Percentiles rank a stretch among this genome's conserved stretches.
These are phyloP conservation scores for Myripristis murdjan DNA, from an alignment of 2,797 vertebrate species.

Conservation along the genomic window DNA sequence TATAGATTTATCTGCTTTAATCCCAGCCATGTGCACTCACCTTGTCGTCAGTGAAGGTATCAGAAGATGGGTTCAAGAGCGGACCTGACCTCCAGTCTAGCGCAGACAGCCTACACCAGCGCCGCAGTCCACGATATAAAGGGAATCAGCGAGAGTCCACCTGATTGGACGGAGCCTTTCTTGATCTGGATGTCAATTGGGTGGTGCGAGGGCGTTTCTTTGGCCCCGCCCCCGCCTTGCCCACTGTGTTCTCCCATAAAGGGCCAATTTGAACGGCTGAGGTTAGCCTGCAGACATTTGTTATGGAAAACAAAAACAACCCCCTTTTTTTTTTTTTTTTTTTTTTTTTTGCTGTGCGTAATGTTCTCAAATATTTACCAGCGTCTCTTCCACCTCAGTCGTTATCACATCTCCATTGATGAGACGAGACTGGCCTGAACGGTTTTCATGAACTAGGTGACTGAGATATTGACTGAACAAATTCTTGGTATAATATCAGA, in stretches of 20 bases:
- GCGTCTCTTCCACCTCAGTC: too few species aligned
- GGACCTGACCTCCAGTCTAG: constrained; percentile 7
- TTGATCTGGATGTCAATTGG: constrained; percentile 45
- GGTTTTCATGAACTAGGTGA: too few species aligned
- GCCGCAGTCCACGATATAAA: constrained; percentile 35
- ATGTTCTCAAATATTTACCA: too few species aligned
- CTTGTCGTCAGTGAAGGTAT: background rate
- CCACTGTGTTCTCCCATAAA: background rate
- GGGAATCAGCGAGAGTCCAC: constrained; percentile 30
- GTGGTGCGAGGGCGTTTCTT: constrained; percentile 28
- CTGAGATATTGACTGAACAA: too few species aligned
- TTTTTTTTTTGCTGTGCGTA: too few species aligned
- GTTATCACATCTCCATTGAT: too few species aligned
- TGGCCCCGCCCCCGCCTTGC: constrained; percentile 56
- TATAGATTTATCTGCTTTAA: background rate
- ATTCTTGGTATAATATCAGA: too few species aligned
- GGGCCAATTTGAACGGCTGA: background rate
- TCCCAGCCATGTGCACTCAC: background rate
- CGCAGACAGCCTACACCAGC: background rate
- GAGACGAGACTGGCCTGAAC: too few species aligned
- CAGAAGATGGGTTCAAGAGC: background rate
- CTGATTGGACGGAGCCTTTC: constrained; percentile 9
- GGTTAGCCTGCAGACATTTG: too few species aligned
- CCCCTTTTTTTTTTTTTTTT: too few species aligned
- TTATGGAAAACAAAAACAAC: too few species aligned